Evolutionary conservation across 2,797 vertebrate genomes (phyloP).

Genomic region (Nyctibius grandis): DNA sequence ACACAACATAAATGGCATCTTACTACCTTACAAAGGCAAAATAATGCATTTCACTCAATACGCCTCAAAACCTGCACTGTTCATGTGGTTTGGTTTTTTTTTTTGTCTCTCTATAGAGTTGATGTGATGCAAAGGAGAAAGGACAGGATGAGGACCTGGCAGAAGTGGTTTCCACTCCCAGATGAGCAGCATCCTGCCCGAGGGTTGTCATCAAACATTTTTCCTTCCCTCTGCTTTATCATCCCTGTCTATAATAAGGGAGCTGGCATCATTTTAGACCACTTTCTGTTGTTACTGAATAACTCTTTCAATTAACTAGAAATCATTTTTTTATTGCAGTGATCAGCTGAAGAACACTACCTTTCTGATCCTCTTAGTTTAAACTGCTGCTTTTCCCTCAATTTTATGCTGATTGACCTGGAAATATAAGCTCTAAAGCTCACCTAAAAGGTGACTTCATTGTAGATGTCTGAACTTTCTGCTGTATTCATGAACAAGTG

Average conservation of each 20-base stretch:
- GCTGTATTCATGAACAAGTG: background rate
- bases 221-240: background rate
- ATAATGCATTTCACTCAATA: background rate
- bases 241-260: background rate
- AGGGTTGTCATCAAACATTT: background rate
- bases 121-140: background rate
- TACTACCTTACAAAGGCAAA: background rate
- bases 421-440: background rate
- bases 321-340: background rate
- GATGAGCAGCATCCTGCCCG: background rate
- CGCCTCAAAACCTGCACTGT: background rate
- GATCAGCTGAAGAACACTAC: background rate
- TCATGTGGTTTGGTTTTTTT: background rate
- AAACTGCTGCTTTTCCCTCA: background rate
- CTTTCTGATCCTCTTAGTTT: background rate
- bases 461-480: background rate
- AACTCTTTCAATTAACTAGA: background rate
- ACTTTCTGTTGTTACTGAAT: background rate
- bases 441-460: background rate
- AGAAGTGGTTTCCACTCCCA: background rate
- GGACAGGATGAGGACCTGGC: background rate
- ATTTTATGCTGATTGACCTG: background rate
- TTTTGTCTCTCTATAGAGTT: background rate
- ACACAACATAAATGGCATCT: background rate
- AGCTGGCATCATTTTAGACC: background rate